A percentile compares a stretch with the other conserved stretches of the same genome.
Evolutionary conservation across 2,888 invertebrate species (phyloP).

Genomic region (Saturnia pavonia): DNA sequence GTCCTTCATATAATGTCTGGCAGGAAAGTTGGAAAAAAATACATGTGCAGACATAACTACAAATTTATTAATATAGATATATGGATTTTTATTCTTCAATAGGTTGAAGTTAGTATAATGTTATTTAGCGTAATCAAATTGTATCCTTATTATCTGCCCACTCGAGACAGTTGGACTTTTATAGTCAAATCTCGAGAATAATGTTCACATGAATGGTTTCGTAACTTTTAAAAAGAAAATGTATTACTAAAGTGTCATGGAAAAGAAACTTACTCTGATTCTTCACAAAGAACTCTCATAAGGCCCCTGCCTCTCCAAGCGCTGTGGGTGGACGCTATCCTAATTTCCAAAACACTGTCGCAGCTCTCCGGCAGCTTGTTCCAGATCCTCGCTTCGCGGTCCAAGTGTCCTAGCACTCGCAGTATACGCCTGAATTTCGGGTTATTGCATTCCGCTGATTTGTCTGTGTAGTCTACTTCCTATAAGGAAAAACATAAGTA

Average conservation of each 20-base stretch:
- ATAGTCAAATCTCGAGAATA: no score
- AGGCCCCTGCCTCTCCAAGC: slow-evolving; percentile 86
- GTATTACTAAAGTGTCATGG: background rate
- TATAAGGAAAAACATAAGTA: slow-evolving; percentile 29
- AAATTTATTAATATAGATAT: background rate
- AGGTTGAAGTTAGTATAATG: no score
- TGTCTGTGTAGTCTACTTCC: slow-evolving; percentile 68
- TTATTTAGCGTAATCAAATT: background rate
- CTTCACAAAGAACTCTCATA: slow-evolving; percentile 84
- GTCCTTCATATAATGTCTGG: no score
- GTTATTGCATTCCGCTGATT: slow-evolving; percentile 80
- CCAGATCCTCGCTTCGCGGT: slow-evolving; percentile 81
- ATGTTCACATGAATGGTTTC: no score
- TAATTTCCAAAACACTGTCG: slow-evolving; percentile 79
- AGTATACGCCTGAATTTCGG: slow-evolving; percentile 85
- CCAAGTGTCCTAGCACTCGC: slow-evolving; percentile 80
- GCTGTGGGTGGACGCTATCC: slow-evolving; percentile 85
- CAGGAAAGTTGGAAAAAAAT: no score
- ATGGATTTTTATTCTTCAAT: background rate
- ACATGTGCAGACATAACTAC: no score
- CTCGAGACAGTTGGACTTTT: background rate
- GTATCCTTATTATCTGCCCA: background rate
- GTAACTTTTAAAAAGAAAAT: no score
- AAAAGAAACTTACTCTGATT: slow-evolving; percentile 81
- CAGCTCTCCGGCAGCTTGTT: slow-evolving; percentile 79